Evolutionary conservation across 2,113 vertebrate species (phyloP), one percentile per base, ranked within the genome.

Genomic region (Melospiza georgiana): DNA sequence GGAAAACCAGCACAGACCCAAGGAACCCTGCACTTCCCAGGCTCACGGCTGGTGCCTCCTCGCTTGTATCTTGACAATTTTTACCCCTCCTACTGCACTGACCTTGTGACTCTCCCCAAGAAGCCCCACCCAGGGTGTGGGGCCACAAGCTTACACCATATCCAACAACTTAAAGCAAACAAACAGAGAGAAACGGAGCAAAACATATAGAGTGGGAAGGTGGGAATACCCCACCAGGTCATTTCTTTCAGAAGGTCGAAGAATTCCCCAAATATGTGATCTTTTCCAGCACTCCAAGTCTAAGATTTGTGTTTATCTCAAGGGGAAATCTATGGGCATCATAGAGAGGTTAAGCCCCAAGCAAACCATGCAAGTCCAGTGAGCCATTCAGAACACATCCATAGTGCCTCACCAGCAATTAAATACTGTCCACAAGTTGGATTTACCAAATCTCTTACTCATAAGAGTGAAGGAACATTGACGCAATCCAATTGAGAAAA

Each of bases 381-480:
- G 69, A 95, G 86, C 71, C 81, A 86, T 61, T 30, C 15, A 30
- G 39, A 51, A 71, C 33, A 31, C 44, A 67, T 71, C 73, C 2
- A 0, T 5, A 44, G 55, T 5, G 86, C 68, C 78, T 63, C 12
- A 6, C 78, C 76, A 90, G 80, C 84, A 68, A 79, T 61, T 72
- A 84, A 46, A 8, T 43, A 73, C 22, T 58, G 84, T 24, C 71
- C 73, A 28, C 84, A 65, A 66, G 41, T 8, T 23, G 65, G 91
- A 75, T 90, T 92, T 71, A 93, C 89, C 77, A 92, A 89, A 90
- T 71, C 68, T 81, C 86, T 93, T 93, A 92, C 49, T 67, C 55
- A 68, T n/a, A 75, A 25, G 17, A 87, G 68, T 61, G 76, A 91
- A 37, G 61, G 80, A 89, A 92, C 72, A 63, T 0, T 94, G 91